Percentiles rank a stretch among this genome's conserved stretches.
These are phyloP conservation scores for Leptopilina syphax DNA, from an alignment of 2,888 invertebrate species.

Conservation along the genomic window DNA sequence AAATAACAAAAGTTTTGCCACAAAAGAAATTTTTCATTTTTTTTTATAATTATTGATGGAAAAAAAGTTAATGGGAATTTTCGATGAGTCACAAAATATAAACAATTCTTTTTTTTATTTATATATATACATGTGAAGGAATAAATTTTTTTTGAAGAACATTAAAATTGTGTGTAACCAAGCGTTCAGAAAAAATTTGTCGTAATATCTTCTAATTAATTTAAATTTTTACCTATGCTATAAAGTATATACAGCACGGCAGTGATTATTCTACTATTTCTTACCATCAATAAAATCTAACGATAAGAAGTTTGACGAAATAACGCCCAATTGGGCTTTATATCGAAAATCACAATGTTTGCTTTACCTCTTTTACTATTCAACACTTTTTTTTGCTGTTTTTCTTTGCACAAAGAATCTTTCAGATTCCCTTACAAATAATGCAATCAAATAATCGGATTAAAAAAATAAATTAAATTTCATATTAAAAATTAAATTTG, in stretches of 20 bases:
- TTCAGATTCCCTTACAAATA: background rate
- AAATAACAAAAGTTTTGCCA: background rate
- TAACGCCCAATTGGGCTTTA: constrained; percentile 47
- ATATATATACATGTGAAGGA: background rate
- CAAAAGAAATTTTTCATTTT: background rate
- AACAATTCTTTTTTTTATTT: background rate
- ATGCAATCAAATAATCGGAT: background rate
- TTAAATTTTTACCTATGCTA: constrained; percentile 65
- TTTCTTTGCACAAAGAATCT: constrained; percentile 28
- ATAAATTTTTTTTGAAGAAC: background rate
- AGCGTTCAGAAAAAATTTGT: constrained; percentile 4
- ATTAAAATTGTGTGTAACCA: constrained; percentile 1
- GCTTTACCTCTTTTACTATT: constrained; percentile 45
- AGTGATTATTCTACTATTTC: constrained; percentile 71
- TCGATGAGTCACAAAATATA: constrained; percentile 11
- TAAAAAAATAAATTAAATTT: background rate
- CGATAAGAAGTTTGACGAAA: constrained; percentile 55
- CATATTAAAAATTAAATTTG: background rate
- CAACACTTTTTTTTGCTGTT: constrained; percentile 23
- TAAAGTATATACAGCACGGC: constrained; percentile 73
- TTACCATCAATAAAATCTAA: constrained; percentile 53
- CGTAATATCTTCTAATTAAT: constrained; percentile 12
- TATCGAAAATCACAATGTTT: constrained; percentile 57
- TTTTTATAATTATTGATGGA: background rate
- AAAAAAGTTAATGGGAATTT: constrained; percentile 1